Conservation (phyloP, 2,797 vertebrate species). For the Mareca penelope region DNA sequence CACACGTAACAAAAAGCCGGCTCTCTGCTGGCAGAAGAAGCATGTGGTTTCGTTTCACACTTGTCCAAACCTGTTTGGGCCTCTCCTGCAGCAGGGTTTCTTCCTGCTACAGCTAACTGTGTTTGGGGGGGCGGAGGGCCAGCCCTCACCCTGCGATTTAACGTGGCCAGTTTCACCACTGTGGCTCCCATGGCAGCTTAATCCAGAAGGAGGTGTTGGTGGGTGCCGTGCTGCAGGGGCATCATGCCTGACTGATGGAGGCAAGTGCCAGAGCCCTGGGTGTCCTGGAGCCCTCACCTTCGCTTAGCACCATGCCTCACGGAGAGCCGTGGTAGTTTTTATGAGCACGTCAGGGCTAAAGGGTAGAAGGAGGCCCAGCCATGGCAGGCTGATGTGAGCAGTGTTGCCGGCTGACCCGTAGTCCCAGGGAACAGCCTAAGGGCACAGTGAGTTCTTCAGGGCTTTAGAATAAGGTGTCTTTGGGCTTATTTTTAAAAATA, state of each 20-base stretch:
- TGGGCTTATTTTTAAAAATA: neutral
- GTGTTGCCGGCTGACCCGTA: neutral
- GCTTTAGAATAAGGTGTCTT: neutral
- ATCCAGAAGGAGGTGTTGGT: accelerated
- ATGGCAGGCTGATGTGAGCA: neutral
- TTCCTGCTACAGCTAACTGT: neutral
- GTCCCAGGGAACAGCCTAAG: neutral
- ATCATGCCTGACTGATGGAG: no score
- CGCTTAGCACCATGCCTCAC: neutral
- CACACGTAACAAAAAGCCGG: accelerated
- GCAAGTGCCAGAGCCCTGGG: neutral
- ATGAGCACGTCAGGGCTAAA: accelerated
- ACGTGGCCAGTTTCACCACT: neutral
- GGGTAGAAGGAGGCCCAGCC: accelerated
- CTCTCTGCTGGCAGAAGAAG: neutral
- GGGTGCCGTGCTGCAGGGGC: accelerated
- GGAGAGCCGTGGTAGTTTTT: neutral
- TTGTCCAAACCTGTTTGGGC: slow-evolving; percentile 13
- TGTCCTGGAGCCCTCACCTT: neutral
- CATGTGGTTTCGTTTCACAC: neutral
- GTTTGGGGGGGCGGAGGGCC: neutral
- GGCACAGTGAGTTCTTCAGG: neutral
- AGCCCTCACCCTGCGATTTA: accelerated
- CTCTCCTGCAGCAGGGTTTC: neutral
- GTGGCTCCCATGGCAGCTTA: neutral